Conservation (phyloP, 1,140 invertebrate genomes). For the Brachionus plicatilis region DNA sequence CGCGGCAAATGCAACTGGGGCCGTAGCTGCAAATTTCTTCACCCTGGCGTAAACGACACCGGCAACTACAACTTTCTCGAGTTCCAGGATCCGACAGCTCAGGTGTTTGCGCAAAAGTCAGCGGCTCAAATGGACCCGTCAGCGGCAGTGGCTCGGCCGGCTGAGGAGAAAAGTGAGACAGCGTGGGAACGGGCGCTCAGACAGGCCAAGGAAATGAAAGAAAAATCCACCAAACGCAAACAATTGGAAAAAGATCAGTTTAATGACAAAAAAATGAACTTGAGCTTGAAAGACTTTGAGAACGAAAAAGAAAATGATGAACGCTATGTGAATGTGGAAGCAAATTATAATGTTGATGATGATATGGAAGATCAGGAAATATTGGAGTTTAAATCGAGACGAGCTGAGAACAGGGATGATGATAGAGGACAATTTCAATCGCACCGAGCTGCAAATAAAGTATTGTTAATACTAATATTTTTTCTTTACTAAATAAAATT, state of each 20-base stretch:
- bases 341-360: neutral
- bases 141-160: neutral
- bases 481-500: neutral
- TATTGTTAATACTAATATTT: neutral
- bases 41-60: conserved; percentile 32
- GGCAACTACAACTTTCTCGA: conserved; percentile 29
- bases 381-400: neutral
- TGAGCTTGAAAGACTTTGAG: conserved; percentile 37
- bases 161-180: neutral
- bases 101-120: neutral
- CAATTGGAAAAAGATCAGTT: conserved; percentile 33
- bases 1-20: conserved; percentile 39
- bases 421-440: neutral
- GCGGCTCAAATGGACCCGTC: neutral
- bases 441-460: neutral
- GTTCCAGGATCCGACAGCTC: conserved; percentile 23
- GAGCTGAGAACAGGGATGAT: neutral
- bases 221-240: neutral
- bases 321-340: conserved; percentile 29
- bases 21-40: conserved; percentile 28
- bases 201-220: conserved; percentile 38
- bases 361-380: conserved; percentile 6
- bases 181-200: conserved; percentile 33
- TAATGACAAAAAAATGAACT: conserved; percentile 39
- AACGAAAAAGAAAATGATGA: conserved; percentile 38